phyloP scores from a whole-genome alignment of 2,113 vertebrate species.

The Lasiurus cinereus region DNA sequence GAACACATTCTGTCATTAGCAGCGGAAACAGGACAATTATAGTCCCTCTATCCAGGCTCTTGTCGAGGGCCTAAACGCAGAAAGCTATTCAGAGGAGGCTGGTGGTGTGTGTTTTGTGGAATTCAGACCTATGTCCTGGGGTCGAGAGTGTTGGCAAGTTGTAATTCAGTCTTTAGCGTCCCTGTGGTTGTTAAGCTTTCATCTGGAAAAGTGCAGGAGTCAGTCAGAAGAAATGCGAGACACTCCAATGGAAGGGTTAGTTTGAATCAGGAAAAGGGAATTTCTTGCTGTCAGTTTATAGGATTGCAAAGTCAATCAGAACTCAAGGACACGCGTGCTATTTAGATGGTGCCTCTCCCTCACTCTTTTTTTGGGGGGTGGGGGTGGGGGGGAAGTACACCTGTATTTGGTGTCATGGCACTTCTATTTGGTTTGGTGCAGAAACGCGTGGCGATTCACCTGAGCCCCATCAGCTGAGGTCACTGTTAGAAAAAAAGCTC shows the following conservation, averaged over 20 bases:
- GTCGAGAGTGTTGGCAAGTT: conserved; percentile 72
- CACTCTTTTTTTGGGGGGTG: not conserved
- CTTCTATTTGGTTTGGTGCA: not conserved
- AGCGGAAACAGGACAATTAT: not conserved
- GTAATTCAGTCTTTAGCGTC: conserved; percentile 63
- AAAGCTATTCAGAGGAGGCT: conserved; percentile 66
- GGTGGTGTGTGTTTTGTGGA: conserved; percentile 76
- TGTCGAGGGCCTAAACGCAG: conserved; percentile 62
- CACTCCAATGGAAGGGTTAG: conserved; percentile 12
- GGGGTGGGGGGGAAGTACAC: not conserved
- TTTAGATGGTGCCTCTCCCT: not conserved
- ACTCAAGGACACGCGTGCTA: not conserved
- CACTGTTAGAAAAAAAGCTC: not conserved
- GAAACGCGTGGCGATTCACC: not conserved
- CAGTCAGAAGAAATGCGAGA: conserved; percentile 42
- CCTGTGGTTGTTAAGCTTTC: conserved; percentile 15
- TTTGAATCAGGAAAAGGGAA: conserved; percentile 49
- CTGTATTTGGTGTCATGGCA: not conserved
- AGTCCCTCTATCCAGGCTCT: not conserved
- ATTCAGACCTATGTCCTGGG: conserved; percentile 80
- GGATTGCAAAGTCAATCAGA: conserved; percentile 16
- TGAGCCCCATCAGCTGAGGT: conserved; percentile 52
- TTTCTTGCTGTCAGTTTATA: conserved; percentile 56
- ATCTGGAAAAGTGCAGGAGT: conserved; percentile 40
- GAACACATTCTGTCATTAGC: conserved; percentile 68